Base-by-base conservation (phyloP, 1,140 invertebrate genomes). In the Drosophila bipectinata region DNA sequence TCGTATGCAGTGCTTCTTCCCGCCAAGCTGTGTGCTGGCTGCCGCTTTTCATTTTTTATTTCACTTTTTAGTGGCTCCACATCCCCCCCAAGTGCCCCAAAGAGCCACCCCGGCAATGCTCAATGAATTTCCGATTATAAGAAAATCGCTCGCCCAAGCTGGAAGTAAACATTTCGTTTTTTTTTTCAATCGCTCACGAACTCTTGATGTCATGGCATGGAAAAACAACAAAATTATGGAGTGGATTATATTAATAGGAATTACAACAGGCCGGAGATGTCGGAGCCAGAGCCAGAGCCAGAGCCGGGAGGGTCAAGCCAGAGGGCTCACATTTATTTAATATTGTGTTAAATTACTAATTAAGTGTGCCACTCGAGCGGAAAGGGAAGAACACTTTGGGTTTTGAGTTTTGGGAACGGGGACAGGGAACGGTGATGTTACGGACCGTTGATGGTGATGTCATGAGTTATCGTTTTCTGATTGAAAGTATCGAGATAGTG, bases 381-480 rank as follows among this genome's bases (percentile, higher is more conserved):
- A 52, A 75, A 64, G 60, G 44, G 39, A 67, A 67, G 49, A 41
- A 54, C 14, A 44, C 41, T 15, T 18, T 51, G 14, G 66, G 49
- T 21, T 52, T 18, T 51, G 14, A 58, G 49, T 21, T 52, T 45
- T 47, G 24, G 24, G 67, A 69, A 76, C 60, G 75, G 80, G 21
- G 1, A 21, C 21, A 72, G 28, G 62, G 49, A 24, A 18, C 9
- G 48, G 34, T 47, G 55, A 26, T 62, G 49, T 49, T 32, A 47
- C 44, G 44, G 44, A 21, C 44, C n/a, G 44, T 3, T 47, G 44
- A 21, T 47, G 44, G 73, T 90, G 85, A 90, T 90, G 87, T 90
- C 85, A 90, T 90, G 75, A 90, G 77, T 90, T 90, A 90, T 90
- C 82, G 83, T 79, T 79, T 88, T 88, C 76, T 88, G 83, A 88